A percentile compares a stretch with the other conserved stretches of the same genome.
Conservation (phyloP, 2,113 vertebrate genomes). For the Oncorhynchus tshawytscha region DNA sequence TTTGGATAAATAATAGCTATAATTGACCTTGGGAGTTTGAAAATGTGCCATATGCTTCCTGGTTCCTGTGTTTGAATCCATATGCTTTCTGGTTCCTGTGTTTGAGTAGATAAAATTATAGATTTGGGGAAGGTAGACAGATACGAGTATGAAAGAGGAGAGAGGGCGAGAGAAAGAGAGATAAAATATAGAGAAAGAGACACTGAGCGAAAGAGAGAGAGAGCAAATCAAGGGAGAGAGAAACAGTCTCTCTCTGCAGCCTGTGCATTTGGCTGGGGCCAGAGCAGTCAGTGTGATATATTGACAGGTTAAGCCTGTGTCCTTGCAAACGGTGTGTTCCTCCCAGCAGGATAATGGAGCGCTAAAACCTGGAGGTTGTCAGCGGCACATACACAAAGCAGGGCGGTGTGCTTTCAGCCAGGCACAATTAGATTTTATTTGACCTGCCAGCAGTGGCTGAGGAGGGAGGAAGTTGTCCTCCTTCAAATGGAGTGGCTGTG, state of each 20-base stretch:
- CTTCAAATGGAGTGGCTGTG: conserved; percentile 74
- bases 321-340: conserved; percentile 76
- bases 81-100: conserved; percentile 81
- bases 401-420: conserved; percentile 57
- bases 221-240: conserved; percentile 59
- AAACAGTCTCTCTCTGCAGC: conserved; percentile 38
- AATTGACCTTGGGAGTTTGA: conserved; percentile 83
- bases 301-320: conserved; percentile 84
- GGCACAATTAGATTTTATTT: conserved; percentile 78
- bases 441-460: conserved; percentile 66
- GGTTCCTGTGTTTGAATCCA: conserved; percentile 81
- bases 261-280: conserved; percentile 32
- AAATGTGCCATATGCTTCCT: conserved; percentile 82
- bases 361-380: conserved; percentile 76
- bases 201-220: not conserved
- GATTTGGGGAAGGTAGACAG: no score
- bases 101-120: conserved; percentile 43
- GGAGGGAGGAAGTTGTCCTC: conserved; percentile 56
- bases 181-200: not conserved
- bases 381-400: conserved; percentile 67
- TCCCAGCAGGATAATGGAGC: conserved; percentile 78
- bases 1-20: conserved; percentile 77
- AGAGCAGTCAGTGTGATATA: conserved; percentile 76
- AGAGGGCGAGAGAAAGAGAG: conserved; percentile 1
- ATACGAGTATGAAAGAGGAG: no score